These are phyloP conservation scores for Heliconius cydno DNA, from an alignment of 2,888 invertebrate genomes.

Conservation along the genomic window DNA sequence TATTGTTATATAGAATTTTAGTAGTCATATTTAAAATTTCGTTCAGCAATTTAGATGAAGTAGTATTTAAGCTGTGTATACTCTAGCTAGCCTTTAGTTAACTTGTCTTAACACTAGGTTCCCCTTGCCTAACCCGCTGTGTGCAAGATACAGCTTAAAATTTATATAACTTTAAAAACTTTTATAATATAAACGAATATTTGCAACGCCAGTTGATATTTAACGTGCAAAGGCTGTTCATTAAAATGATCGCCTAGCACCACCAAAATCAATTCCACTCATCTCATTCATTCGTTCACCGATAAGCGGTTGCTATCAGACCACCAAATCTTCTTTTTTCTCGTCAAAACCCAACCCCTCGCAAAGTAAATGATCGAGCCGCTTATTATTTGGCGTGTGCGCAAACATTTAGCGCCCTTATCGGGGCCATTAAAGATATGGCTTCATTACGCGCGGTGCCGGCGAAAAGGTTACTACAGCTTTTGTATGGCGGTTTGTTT, in stretches of 20 bases:
- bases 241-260: conserved; percentile 47
- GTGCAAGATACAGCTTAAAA: too few species aligned
- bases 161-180: not conserved
- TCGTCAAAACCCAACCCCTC: conserved; percentile 66
- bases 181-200: not conserved
- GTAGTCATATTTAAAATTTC: not conserved
- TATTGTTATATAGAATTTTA: not conserved
- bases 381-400: conserved; percentile 83
- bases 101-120: too few species aligned
- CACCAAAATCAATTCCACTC: conserved; percentile 67
- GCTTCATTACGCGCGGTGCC: conserved; percentile 75
- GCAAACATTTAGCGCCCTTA: conserved; percentile 82
- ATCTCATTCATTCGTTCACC: conserved; percentile 66
- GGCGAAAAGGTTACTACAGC: conserved; percentile 57
- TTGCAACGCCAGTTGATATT: not conserved
- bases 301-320: conserved; percentile 66
- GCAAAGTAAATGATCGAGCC: conserved; percentile 73
- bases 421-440: conserved; percentile 81
- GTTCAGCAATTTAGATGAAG: not conserved
- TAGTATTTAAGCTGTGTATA: too few species aligned
- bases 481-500: conserved; percentile 57
- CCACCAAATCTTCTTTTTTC: conserved; percentile 66
- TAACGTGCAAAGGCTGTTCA: not conserved
- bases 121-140: too few species aligned
- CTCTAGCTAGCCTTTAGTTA: too few species aligned